phyloP scores from a whole-genome alignment of 2,113 vertebrate species.

The Hippopotamus amphibius region DNA sequence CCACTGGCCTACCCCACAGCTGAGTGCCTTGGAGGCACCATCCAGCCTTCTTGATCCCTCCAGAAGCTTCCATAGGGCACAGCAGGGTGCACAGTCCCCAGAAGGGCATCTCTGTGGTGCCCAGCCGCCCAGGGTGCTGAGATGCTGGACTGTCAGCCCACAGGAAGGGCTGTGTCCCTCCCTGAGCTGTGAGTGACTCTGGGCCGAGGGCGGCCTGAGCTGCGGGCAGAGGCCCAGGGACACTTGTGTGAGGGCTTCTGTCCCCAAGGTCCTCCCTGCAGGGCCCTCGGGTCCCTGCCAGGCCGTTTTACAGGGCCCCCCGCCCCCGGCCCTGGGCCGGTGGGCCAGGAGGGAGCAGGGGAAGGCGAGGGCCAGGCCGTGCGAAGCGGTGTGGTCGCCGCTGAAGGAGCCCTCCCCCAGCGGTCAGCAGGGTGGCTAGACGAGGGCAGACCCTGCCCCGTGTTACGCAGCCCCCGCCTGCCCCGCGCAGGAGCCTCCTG shows the following conservation, averaged over 20 bases:
- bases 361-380: background rate
- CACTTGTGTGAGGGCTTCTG: fast-evolving
- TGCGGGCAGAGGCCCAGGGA: background rate
- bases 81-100: background rate
- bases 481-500: fast-evolving
- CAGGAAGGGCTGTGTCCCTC: background rate
- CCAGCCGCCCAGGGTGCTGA: fast-evolving
- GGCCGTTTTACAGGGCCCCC: background rate
- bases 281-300: too few species aligned
- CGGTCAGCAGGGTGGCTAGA: fast-evolving
- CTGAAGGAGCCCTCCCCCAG: background rate
- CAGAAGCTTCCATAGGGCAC: background rate
- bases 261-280: background rate
- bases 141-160: fast-evolving
- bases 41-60: background rate
- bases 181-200: background rate
- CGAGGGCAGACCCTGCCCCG: background rate
- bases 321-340: background rate
- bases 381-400: background rate
- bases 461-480: fast-evolving
- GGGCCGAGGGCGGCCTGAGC: fast-evolving
- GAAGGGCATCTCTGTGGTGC: fast-evolving
- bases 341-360: fast-evolving
- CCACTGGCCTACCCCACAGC: fast-evolving
- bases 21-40: fast-evolving